Percentiles rank a stretch among this genome's conserved stretches.
phyloP scores from a whole-genome alignment of 2,888 invertebrate species.

The Sinotaia quadrata region DNA sequence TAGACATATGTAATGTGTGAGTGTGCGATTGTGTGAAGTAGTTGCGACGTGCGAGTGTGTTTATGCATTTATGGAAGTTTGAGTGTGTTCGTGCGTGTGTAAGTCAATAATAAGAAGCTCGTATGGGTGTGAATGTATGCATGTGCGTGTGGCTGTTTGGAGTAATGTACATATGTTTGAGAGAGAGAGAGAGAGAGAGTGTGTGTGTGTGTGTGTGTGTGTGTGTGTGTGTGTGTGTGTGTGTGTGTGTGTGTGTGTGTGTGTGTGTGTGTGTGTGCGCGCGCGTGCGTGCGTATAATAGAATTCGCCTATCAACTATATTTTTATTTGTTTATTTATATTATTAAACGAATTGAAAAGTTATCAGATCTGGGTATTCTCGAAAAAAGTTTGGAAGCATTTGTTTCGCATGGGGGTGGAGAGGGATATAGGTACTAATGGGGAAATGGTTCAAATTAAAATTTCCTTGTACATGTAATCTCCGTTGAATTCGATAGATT shows the following conservation, averaged over 20 bases:
- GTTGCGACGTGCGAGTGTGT: slow-evolving; percentile 7
- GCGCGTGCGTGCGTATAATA: not conserved
- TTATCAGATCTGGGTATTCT: no score
- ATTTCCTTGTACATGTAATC: no score
- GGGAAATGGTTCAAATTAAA: no score
- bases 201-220: not conserved
- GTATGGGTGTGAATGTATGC: slow-evolving; percentile 1
- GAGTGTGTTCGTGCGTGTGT: slow-evolving; percentile 5
- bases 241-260: not conserved
- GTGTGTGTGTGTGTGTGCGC: not conserved
- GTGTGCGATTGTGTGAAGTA: not conserved
- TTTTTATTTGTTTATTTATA: no score
- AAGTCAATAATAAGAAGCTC: not conserved
- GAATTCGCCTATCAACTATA: no score
- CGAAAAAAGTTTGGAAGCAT: no score
- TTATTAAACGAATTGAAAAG: no score
- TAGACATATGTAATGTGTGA: slow-evolving; percentile 1
- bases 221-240: slow-evolving; percentile 4
- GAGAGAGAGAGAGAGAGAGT: slow-evolving; percentile 1
- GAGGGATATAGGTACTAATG: no score
- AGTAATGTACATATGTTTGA: not conserved
- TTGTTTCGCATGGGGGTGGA: no score
- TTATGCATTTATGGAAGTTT: slow-evolving; percentile 2
- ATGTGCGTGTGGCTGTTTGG: slow-evolving; percentile 4
- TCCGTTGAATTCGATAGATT: no score